Evolutionary conservation across 64 coral and sea anemone genomes (phyloP).

Genomic region (Montipora capricornis): DNA sequence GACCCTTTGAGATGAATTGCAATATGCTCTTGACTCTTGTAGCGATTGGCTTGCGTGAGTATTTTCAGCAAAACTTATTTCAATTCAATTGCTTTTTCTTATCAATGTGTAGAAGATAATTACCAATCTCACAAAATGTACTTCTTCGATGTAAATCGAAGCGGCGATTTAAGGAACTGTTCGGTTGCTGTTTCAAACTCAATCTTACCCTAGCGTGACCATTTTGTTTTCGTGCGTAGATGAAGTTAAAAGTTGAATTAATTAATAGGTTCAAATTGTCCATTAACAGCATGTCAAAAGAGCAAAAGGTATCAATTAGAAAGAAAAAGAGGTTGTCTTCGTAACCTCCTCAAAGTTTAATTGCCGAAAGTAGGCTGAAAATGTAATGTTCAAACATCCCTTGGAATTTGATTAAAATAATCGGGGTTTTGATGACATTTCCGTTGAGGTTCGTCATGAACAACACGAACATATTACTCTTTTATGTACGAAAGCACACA

Average conservation of each 20-base stretch:
- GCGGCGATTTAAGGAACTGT: background rate
- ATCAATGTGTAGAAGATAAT: background rate
- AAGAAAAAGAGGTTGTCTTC: background rate
- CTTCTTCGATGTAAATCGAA: background rate
- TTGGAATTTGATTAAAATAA: background rate
- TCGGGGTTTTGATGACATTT: background rate
- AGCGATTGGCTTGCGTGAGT: slow-evolving; percentile 13
- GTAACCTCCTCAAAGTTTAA: background rate
- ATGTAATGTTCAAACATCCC: background rate
- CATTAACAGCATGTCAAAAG: background rate
- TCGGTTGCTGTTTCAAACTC: too few relatives aligned
- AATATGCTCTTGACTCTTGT: background rate
- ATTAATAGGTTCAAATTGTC: background rate
- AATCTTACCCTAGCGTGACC: too few relatives aligned
- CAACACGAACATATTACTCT: too few relatives aligned
- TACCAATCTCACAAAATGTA: background rate
- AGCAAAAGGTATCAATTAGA: background rate
- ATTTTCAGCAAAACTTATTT: background rate
- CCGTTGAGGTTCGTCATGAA: background rate
- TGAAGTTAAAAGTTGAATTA: too few relatives aligned
- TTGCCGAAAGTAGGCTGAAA: background rate
- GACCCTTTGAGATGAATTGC: background rate
- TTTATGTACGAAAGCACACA: too few relatives aligned
- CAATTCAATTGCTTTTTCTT: background rate
- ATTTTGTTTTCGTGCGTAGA: too few relatives aligned